Conservation (phyloP, 2,888 invertebrate genomes). For the Molanna angustata region DNA sequence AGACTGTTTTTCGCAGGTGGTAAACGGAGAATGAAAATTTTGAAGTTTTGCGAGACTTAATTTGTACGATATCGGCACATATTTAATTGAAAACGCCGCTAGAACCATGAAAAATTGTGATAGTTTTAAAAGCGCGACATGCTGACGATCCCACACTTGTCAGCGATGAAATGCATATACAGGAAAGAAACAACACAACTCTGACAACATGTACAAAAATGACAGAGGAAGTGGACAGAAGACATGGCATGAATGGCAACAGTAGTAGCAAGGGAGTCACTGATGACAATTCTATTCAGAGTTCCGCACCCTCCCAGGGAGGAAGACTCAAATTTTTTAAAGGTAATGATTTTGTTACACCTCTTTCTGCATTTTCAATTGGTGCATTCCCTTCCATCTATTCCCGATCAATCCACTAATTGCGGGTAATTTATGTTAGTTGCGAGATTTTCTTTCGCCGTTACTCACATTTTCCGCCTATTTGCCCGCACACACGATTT, state of each 20-base stretch:
- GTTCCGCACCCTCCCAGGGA: conserved; percentile 51
- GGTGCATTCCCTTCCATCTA: neutral
- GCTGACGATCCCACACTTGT: conserved; percentile 47
- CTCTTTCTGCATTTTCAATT: conserved; percentile 18
- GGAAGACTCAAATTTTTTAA: conserved; percentile 80
- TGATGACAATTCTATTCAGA: conserved; percentile 38
- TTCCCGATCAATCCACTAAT: neutral
- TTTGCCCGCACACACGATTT: conserved; percentile 16
- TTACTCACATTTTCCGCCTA: conserved; percentile 19
- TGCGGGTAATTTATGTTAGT: conserved; percentile 5
- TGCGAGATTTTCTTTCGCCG: conserved; percentile 4
- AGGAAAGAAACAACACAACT: conserved; percentile 61
- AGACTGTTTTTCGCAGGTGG: conserved; percentile 51
- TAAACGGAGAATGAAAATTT: conserved; percentile 54
- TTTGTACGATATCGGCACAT: conserved; percentile 12
- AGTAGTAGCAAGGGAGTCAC: conserved; percentile 56
- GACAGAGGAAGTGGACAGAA: conserved; percentile 59
- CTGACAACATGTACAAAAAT: conserved; percentile 63
- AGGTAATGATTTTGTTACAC: conserved; percentile 55
- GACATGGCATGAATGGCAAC: conserved; percentile 71
- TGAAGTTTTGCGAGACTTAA: conserved; percentile 40
- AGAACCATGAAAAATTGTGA: conserved; percentile 22
- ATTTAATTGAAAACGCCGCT: conserved; percentile 9
- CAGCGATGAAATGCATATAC: conserved; percentile 67
- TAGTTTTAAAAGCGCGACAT: conserved; percentile 44